Evolutionary conservation across 1,140 invertebrate species (phyloP).

Genomic region (Grapholita molesta): DNA sequence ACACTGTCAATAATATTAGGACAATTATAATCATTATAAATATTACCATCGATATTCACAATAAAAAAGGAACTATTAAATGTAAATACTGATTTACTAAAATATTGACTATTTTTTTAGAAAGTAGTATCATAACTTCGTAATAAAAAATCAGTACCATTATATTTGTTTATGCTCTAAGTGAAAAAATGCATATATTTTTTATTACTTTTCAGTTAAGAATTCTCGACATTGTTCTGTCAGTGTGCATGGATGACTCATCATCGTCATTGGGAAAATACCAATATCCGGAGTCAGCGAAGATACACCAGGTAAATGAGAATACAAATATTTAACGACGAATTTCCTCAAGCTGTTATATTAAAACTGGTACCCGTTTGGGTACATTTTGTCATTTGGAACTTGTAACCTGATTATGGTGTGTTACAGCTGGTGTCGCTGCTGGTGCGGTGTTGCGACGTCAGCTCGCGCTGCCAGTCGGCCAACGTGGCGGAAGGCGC

Average conservation of each 20-base stretch:
- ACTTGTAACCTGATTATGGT: not conserved
- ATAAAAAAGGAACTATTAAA: too few relatives aligned
- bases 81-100: too few relatives aligned
- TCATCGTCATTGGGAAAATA: slow-evolving; percentile 96
- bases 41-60: too few relatives aligned
- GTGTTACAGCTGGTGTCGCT: slow-evolving; percentile 87
- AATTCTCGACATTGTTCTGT: slow-evolving; percentile 93
- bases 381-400: not conserved
- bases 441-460: slow-evolving; percentile 95
- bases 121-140: too few relatives aligned
- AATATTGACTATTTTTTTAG: too few relatives aligned
- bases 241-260: slow-evolving; percentile 95
- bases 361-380: not conserved
- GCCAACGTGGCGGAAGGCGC: slow-evolving; percentile 79
- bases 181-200: too few relatives aligned
- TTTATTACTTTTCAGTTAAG: slow-evolving; percentile 82
- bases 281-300: slow-evolving; percentile 96
- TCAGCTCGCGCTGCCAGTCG: slow-evolving; percentile 88
- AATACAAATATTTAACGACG: not conserved
- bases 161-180: not conserved
- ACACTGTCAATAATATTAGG: too few relatives aligned
- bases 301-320: slow-evolving; percentile 87
- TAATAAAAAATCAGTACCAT: too few relatives aligned
- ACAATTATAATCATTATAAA: too few relatives aligned
- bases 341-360: too few relatives aligned